A percentile compares a stretch with the other conserved stretches of the same genome.
Evolutionary conservation across 2,797 vertebrate genomes (phyloP).

Genomic region (Crocidura indochinensis): DNA sequence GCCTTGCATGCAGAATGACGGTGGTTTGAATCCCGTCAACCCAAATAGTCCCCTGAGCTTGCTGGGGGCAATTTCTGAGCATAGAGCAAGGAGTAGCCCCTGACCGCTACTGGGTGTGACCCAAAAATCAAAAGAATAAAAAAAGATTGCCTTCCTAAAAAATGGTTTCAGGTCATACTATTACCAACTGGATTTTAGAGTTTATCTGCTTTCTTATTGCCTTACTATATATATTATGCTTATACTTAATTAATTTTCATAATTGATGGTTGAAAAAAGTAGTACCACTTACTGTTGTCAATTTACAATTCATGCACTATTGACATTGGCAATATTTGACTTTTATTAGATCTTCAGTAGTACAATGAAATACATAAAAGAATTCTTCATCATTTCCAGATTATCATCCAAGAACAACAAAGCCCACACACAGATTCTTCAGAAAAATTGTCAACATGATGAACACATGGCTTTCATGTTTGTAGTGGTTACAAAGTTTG

Average conservation of each 20-base stretch:
- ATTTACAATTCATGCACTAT: constrained; percentile 58
- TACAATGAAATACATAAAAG: constrained; percentile 60
- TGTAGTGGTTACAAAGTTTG: constrained; percentile 57
- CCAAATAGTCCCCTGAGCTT: too few species aligned
- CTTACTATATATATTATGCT: background rate
- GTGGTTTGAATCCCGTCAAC: too few species aligned
- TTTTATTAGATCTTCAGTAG: constrained; percentile 68
- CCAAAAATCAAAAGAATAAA: too few species aligned
- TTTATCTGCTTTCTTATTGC: constrained; percentile 29
- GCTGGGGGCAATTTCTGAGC: too few species aligned
- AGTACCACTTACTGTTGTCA: constrained; percentile 54
- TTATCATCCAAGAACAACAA: constrained; percentile 24
- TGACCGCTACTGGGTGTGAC: too few species aligned
- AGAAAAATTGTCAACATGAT: constrained; percentile 21
- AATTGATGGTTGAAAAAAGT: constrained; percentile 56
- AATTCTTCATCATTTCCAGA: constrained; percentile 60
- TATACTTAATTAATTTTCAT: background rate
- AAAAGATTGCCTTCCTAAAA: background rate
- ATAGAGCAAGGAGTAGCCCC: too few species aligned
- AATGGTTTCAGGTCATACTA: background rate
- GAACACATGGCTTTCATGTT: constrained; percentile 31
- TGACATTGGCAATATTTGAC: constrained; percentile 59
- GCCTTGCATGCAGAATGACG: too few species aligned
- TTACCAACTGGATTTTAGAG: background rate
- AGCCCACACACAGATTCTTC: constrained; percentile 54